Conservation (phyloP, 2,797 vertebrate genomes). For the Gymnocypris eckloni region DNA sequence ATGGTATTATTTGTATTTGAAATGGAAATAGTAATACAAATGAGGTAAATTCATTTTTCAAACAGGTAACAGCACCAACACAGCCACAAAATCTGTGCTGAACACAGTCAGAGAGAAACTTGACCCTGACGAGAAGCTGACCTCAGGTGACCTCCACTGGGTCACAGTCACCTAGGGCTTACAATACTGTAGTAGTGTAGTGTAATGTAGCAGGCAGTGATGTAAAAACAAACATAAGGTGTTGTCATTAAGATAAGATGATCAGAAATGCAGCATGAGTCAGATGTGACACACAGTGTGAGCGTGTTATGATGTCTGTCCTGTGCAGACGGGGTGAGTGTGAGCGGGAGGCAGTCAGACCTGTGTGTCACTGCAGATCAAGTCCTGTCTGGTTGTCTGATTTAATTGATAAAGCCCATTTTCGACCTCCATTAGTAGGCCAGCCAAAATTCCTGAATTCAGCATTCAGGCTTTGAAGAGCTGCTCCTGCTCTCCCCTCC, state of each 20-base stretch:
- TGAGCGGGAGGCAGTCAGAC: not conserved
- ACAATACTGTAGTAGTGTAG: not conserved
- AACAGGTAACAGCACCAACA: no score
- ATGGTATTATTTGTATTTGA: not conserved
- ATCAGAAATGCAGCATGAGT: not conserved
- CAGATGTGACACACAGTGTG: slow-evolving; percentile 4
- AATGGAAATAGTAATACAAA: not conserved
- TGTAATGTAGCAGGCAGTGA: not conserved
- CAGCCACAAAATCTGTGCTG: no score
- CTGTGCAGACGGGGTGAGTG: not conserved
- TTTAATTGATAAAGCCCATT: slow-evolving; percentile 65
- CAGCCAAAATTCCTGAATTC: slow-evolving; percentile 65
- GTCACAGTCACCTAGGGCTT: not conserved
- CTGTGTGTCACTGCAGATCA: slow-evolving; percentile 58
- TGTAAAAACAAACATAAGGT: not conserved
- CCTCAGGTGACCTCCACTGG: not conserved
- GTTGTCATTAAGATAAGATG: not conserved
- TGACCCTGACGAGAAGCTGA: not conserved
- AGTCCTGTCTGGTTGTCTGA: slow-evolving; percentile 68
- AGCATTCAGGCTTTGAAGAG: slow-evolving; percentile 22
- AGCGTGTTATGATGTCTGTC: slow-evolving; percentile 17
- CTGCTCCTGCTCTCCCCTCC: not conserved
- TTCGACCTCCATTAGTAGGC: slow-evolving; percentile 52
- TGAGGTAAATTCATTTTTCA: no score
- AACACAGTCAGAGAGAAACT: not conserved